These are phyloP conservation scores for Eleutherodactylus coqui DNA, from an alignment of 2,797 vertebrate species.

Conservation along the genomic window DNA sequence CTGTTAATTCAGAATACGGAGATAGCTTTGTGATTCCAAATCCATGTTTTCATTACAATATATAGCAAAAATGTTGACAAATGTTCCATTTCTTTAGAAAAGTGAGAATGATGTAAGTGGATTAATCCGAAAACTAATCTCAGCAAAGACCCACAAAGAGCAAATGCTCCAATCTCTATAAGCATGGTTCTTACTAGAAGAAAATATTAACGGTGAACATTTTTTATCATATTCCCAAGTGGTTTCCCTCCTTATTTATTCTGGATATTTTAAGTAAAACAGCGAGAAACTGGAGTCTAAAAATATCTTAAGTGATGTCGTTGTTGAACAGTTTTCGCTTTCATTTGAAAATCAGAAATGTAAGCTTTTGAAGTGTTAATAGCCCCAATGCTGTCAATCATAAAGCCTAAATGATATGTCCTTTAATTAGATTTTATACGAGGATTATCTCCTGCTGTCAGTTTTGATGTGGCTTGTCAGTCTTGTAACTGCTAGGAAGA, in stretches of 20 bases:
- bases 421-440: constrained; percentile 21
- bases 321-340: no score
- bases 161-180: background rate
- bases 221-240: background rate
- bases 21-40: no score
- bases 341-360: background rate
- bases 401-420: constrained; percentile 2
- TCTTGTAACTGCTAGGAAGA: background rate
- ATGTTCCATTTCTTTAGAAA: no score
- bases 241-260: background rate
- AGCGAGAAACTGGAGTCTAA: background rate
- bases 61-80: no score
- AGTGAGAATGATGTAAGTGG: no score
- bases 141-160: background rate
- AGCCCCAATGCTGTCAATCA: background rate
- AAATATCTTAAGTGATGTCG: background rate
- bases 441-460: constrained; percentile 13
- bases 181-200: background rate
- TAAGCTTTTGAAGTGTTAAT: background rate
- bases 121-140: background rate
- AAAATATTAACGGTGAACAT: background rate
- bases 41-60: no score
- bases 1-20: no score
- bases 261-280: background rate
- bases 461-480: background rate